Base-by-base conservation (phyloP, 1,140 invertebrate species). In the Hycleus cichorii region DNA sequence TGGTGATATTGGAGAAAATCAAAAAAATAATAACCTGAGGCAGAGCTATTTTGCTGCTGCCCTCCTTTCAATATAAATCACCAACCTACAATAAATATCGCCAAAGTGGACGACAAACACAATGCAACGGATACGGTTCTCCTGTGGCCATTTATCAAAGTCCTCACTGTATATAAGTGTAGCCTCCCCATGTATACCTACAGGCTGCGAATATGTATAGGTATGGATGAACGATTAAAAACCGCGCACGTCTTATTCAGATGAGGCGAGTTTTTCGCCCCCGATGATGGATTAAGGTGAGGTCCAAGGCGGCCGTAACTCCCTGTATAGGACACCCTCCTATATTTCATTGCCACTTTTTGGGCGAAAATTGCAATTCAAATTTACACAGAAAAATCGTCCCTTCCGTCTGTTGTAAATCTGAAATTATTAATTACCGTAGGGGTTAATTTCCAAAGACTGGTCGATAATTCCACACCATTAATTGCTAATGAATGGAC, bases 61-160 rank as follows among this genome's bases (percentile, higher is more conserved):
- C 61, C 64, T 61, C 63, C 61, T 57, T 60, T 52, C 47, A 58
- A 47, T 47, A 67, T 67, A 67, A 67, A 67, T 67, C 65, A 63
- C 57, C 44, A 39, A 50, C 47, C 50, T 32, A 65, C 63, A 64
- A 67, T 67, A 67, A 67, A 67, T 67, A 67, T 67, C 63, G 32
- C 65, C 47, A 63, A 63, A 67, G 65, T 67, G 65, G 65, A 67
- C 65, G 65, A 67, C 65, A 67, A 67, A 67, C 54, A 64, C 65
- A 67, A 67, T 65, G 63, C 65, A 59, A 61, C 60, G 54, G 57
- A 62, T 45, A 56, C 59, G 57, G 39, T 51, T 55, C 47, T 58
- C 56, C 50, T 48, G 44, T 25, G 24, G 49, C 39, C 59, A 61
- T 64, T 64, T 64, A 58, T 64, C 63, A 64, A 64, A 57, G 49